These are phyloP conservation scores for Acinonyx jubatus DNA, from an alignment of 2,113 vertebrate species.

Conservation along the genomic window DNA sequence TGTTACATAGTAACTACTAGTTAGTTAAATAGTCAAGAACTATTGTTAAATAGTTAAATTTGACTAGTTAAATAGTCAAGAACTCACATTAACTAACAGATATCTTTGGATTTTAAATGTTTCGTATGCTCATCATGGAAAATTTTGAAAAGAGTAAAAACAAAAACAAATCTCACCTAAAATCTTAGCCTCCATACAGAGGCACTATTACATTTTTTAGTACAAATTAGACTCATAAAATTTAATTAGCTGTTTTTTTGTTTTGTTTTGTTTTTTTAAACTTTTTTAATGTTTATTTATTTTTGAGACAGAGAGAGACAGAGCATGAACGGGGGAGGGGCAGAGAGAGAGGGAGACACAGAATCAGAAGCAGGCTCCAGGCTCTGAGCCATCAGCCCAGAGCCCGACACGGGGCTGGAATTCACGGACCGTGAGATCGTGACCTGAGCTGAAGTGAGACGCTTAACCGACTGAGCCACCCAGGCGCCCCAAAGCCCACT, in stretches of 20 bases:
- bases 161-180: not conserved
- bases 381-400: too few relatives aligned
- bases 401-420: too few relatives aligned
- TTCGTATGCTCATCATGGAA: not conserved
- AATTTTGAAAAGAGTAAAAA: not conserved
- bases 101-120: conserved; percentile 34
- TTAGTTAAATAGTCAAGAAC: not conserved
- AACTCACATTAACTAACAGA: not conserved
- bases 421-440: too few relatives aligned
- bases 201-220: not conserved
- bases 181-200: not conserved
- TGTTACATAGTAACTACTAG: not conserved
- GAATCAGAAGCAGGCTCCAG: too few relatives aligned
- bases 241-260: not conserved
- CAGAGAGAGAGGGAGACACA: too few relatives aligned
- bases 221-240: conserved; percentile 1
- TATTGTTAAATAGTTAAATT: too few relatives aligned
- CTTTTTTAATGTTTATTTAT: too few relatives aligned
- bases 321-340: too few relatives aligned
- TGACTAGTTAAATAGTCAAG: not conserved
- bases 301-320: too few relatives aligned
- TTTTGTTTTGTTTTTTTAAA: too few relatives aligned
- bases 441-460: too few relatives aligned
- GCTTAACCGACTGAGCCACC: too few relatives aligned
- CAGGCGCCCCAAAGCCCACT: not conserved